These are phyloP conservation scores for Prenolepis imparis DNA, from an alignment of 2,888 invertebrate species.

Conservation along the genomic window DNA sequence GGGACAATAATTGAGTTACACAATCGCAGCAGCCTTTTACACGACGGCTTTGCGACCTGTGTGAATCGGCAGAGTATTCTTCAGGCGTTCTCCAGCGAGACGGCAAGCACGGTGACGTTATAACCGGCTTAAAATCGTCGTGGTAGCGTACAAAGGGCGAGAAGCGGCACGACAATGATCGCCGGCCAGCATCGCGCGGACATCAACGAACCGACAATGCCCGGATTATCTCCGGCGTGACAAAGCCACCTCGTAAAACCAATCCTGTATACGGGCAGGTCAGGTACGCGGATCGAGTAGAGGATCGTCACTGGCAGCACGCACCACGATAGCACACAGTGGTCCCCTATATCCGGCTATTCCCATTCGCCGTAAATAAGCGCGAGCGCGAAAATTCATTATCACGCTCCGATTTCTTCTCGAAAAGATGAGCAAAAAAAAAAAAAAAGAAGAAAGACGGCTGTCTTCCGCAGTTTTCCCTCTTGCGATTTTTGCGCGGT, in stretches of 20 bases:
- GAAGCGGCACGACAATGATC: slow-evolving; percentile 68
- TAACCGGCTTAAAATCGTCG: slow-evolving; percentile 75
- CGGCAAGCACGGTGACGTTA: slow-evolving; percentile 60
- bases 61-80: slow-evolving; percentile 57
- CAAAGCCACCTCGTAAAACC: slow-evolving; percentile 75
- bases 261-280: slow-evolving; percentile 44
- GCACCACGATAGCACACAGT: slow-evolving; percentile 15
- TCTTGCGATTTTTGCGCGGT: background rate
- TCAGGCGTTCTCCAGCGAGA: slow-evolving; percentile 55
- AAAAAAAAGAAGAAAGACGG: no score
- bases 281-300: slow-evolving; percentile 43
- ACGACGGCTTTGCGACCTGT: background rate
- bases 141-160: slow-evolving; percentile 65
- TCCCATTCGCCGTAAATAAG: background rate
- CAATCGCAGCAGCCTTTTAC: slow-evolving; percentile 46
- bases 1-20: slow-evolving; percentile 40
- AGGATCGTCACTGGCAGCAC: slow-evolving; percentile 28
- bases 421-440: background rate
- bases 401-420: slow-evolving; percentile 15
- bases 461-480: background rate
- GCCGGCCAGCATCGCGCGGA: slow-evolving; percentile 62
- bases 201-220: slow-evolving; percentile 75
- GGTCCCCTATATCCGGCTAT: background rate
- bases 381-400: background rate
- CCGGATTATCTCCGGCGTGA: slow-evolving; percentile 76